Conservation (phyloP, 2,113 vertebrate species). For the Sterrhoptilus dennistouni region DNA sequence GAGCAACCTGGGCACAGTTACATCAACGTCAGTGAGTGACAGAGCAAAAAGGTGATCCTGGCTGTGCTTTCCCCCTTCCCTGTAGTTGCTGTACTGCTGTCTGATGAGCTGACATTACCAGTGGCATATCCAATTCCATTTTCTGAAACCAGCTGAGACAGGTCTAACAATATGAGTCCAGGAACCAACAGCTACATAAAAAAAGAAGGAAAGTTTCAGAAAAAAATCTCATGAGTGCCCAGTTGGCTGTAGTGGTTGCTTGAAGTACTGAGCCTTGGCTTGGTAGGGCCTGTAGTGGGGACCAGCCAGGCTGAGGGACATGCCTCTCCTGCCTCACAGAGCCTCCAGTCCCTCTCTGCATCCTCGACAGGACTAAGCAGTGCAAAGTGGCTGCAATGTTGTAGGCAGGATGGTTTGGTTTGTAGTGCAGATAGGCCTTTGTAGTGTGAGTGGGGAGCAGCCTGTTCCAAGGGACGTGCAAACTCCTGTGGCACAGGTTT, state of each 20-base stretch:
- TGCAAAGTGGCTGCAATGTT: neutral
- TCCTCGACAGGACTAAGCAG: neutral
- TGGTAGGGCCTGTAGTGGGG: accelerated
- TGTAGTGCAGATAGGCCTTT: neutral
- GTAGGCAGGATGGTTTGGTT: neutral
- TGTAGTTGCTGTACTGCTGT: neutral
- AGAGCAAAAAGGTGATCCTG: neutral
- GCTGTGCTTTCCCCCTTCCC: neutral
- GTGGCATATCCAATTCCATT: neutral
- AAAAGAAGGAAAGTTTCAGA: neutral
- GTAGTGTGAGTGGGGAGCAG: neutral
- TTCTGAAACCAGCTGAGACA: neutral
- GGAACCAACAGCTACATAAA: neutral
- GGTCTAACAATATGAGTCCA: neutral
- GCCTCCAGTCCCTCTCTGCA: neutral
- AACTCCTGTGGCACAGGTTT: neutral
- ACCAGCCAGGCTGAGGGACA: neutral
- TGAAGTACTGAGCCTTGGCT: neutral
- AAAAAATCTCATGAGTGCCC: neutral
- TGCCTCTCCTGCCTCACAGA: neutral
- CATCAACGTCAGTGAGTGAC: neutral
- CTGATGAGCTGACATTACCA: neutral
- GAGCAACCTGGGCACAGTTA: neutral
- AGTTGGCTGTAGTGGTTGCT: neutral
- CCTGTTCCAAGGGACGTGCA: neutral